These are phyloP conservation scores for Diplazon laetatorius DNA, from an alignment of 2,888 invertebrate species.

Conservation along the genomic window DNA sequence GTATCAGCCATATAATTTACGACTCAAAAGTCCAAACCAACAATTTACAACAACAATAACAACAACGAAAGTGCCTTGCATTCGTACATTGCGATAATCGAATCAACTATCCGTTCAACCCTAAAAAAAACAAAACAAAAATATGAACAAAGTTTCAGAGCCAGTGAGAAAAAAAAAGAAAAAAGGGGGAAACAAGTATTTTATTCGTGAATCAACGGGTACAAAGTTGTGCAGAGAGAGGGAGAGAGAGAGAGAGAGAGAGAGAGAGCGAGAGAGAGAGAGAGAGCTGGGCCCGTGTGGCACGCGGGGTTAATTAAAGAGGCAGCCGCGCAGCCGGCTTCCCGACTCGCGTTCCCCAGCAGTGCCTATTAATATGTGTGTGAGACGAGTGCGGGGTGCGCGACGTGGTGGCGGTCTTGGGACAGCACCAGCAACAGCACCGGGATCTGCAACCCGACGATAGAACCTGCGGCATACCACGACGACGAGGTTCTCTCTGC, in stretches of 20 bases:
- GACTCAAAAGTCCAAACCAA: too few species aligned
- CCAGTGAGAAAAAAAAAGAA: background rate
- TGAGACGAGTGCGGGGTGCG: conserved; percentile 53
- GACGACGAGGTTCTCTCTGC: conserved; percentile 39
- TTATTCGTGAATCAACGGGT: conserved; percentile 51
- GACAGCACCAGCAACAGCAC: conserved; percentile 42
- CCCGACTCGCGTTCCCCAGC: conserved; percentile 63
- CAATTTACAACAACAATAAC: too few species aligned
- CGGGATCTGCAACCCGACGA: conserved; percentile 47
- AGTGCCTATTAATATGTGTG: conserved; percentile 69
- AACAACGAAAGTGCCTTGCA: too few species aligned
- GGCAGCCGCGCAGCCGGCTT: conserved; percentile 71
- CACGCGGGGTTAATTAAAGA: conserved; percentile 78
- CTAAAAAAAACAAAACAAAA: too few species aligned
- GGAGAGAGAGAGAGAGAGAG: too few species aligned
- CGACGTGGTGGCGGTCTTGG: conserved; percentile 51
- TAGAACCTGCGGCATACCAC: conserved; percentile 50
- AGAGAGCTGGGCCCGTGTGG: conserved; percentile 65
- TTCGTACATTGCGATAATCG: too few species aligned
- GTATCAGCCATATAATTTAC: too few species aligned
- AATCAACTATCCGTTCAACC: too few species aligned
- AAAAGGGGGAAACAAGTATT: background rate
- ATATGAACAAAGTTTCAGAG: background rate
- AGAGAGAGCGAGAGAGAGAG: too few species aligned
- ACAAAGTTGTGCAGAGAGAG: conserved; percentile 41